phyloP scores from a whole-genome alignment of 2,113 vertebrate genomes.

The Chaetops frenatus region DNA sequence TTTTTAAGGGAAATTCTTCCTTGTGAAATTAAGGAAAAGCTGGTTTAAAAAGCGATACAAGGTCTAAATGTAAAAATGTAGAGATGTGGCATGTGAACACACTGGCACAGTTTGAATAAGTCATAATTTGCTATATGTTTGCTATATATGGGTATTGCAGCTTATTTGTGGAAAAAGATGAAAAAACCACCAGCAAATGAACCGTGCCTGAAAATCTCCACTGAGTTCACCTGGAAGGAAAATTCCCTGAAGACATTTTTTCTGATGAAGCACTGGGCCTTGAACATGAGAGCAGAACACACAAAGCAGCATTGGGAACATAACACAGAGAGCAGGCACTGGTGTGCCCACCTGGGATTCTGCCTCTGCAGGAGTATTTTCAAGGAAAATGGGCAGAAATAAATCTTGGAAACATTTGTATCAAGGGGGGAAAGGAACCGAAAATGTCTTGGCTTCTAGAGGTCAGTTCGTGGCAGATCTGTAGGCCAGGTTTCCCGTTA shows the following conservation, averaged over 20 bases:
- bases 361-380: not conserved
- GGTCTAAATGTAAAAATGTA: not conserved
- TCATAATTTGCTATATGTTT: not conserved
- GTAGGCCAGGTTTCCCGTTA: not conserved
- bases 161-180: not conserved
- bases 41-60: not conserved
- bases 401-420: not conserved
- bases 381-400: not conserved
- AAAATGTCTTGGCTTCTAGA: not conserved
- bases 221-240: not conserved
- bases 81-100: not conserved
- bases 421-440: fast-evolving
- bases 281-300: not conserved
- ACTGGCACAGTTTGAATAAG: not conserved
- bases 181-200: not conserved
- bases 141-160: not conserved
- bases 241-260: fast-evolving
- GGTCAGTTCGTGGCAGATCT: not conserved
- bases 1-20: not conserved
- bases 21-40: not conserved
- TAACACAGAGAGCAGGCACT: fast-evolving
- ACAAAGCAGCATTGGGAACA: fast-evolving
- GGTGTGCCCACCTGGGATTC: fast-evolving
- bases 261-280: not conserved
- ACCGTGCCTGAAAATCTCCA: fast-evolving